These are phyloP conservation scores for Lordiphosa fenestrarum DNA, from an alignment of 2,888 invertebrate species.

Conservation along the genomic window DNA sequence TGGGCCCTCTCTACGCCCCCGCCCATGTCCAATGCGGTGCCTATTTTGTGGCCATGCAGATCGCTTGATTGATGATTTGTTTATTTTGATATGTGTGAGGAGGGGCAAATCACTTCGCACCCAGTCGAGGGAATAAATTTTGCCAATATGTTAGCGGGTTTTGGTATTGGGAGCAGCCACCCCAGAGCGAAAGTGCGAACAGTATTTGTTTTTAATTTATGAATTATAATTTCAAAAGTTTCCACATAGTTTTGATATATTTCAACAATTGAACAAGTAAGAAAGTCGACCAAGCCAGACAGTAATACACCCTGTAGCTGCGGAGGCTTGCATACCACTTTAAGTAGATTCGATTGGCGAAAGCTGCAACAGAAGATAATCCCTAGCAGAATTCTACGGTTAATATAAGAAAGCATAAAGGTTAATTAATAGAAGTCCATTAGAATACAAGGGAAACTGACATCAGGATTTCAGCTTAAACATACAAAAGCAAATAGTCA, in stretches of 20 bases:
- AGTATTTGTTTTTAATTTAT: constrained; percentile 58
- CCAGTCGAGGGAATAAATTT: constrained; percentile 34
- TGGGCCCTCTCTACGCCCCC: background rate
- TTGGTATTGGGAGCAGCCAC: constrained; percentile 41
- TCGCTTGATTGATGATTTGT: constrained; percentile 77
- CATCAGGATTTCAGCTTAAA: no score
- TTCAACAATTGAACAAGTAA: constrained; percentile 32
- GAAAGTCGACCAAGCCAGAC: no score
- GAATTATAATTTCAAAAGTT: constrained; percentile 60
- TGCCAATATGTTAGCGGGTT: constrained; percentile 41
- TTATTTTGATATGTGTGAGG: constrained; percentile 66
- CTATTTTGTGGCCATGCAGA: constrained; percentile 53
- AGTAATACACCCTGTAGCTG: no score
- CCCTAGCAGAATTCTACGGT: no score
- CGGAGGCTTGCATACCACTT: no score
- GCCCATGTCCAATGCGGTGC: constrained; percentile 11
- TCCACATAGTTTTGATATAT: constrained; percentile 51
- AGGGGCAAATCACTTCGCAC: constrained; percentile 64
- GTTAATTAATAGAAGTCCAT: no score
- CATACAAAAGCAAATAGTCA: no score
- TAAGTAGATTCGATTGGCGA: no score
- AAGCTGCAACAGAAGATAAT: no score
- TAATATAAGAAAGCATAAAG: no score
- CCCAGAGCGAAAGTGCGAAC: constrained; percentile 43
- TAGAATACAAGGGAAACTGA: no score